phyloP scores from a whole-genome alignment of 2,797 vertebrate species.

The Cuculus canorus region DNA sequence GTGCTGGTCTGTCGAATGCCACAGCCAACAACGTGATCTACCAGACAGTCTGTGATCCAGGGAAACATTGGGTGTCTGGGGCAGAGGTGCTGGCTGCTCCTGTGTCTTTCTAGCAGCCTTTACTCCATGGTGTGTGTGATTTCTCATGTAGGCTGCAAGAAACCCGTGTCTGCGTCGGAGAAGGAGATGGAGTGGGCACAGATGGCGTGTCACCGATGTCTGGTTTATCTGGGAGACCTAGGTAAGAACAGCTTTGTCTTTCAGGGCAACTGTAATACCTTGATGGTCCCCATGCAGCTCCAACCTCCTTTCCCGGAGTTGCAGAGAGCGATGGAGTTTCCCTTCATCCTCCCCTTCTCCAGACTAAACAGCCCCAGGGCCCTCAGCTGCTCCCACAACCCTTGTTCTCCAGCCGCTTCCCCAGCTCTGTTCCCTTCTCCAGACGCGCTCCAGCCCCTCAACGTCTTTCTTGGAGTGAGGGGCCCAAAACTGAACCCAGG shows the following conservation, averaged over 20 bases:
- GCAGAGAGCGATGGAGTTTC: too few relatives aligned
- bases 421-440: too few relatives aligned
- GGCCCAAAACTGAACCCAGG: too few relatives aligned
- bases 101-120: neutral
- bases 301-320: too few relatives aligned
- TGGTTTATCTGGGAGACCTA: constrained; percentile 95
- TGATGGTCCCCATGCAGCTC: neutral
- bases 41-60: accelerated
- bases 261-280: neutral
- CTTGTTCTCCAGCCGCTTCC: too few relatives aligned
- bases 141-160: constrained; percentile 87
- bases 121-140: accelerated
- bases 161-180: constrained; percentile 89
- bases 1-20: neutral
- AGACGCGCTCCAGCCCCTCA: too few relatives aligned
- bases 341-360: too few relatives aligned
- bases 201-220: constrained; percentile 95
- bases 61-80: neutral
- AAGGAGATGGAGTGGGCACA: constrained; percentile 99
- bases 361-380: too few relatives aligned
- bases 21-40: neutral
- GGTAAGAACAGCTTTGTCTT: constrained; percentile 78
- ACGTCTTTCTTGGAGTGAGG: too few relatives aligned
- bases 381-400: too few relatives aligned
- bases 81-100: neutral